Percentiles rank a stretch among this genome's conserved stretches.
phyloP scores from a whole-genome alignment of 2,797 vertebrate genomes.

The Enteromius anoplus region DNA sequence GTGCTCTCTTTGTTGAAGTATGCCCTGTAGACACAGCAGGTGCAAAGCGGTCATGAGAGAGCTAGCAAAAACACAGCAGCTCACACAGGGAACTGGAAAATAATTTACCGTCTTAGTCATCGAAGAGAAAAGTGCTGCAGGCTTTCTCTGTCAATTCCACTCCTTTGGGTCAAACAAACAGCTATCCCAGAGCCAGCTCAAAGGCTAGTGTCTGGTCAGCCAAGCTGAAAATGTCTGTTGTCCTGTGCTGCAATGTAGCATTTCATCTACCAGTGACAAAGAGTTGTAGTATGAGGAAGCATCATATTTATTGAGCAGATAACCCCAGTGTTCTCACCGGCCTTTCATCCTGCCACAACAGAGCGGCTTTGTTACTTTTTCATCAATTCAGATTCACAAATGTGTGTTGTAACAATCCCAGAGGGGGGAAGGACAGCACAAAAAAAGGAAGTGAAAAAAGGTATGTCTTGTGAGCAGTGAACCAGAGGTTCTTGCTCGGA shows the following conservation, averaged over 20 bases:
- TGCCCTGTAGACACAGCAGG: slow-evolving; percentile 71
- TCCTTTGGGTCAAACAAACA: slow-evolving; percentile 83
- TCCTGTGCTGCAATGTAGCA: slow-evolving; percentile 81
- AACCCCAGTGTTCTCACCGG: slow-evolving; percentile 75
- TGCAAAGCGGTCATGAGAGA: slow-evolving; percentile 73
- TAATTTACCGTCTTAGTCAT: slow-evolving; percentile 79
- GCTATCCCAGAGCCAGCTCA: slow-evolving; percentile 77
- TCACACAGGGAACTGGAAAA: slow-evolving; percentile 68
- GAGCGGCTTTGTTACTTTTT: slow-evolving; percentile 79
- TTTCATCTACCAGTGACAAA: slow-evolving; percentile 82
- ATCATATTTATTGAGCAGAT: slow-evolving; percentile 83
- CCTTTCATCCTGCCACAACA: slow-evolving; percentile 70
- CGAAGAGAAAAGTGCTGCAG: slow-evolving; percentile 62
- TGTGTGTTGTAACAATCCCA: slow-evolving; percentile 51
- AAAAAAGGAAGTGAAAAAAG: slow-evolving; percentile 18
- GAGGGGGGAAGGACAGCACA: slow-evolving; percentile 28
- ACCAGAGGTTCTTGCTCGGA: slow-evolving; percentile 25
- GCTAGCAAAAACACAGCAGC: slow-evolving; percentile 67
- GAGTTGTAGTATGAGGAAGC: slow-evolving; percentile 82
- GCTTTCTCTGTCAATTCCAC: slow-evolving; percentile 73
- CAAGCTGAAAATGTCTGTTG: slow-evolving; percentile 86
- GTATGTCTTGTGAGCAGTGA: slow-evolving; percentile 41
- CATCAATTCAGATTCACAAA: slow-evolving; percentile 69
- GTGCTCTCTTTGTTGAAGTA: slow-evolving; percentile 49
- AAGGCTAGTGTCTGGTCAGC: slow-evolving; percentile 82